Percentiles rank a stretch among this genome's conserved stretches.
phyloP scores from a whole-genome alignment of 2,888 invertebrate species.

The Drosophila birchii region DNA sequence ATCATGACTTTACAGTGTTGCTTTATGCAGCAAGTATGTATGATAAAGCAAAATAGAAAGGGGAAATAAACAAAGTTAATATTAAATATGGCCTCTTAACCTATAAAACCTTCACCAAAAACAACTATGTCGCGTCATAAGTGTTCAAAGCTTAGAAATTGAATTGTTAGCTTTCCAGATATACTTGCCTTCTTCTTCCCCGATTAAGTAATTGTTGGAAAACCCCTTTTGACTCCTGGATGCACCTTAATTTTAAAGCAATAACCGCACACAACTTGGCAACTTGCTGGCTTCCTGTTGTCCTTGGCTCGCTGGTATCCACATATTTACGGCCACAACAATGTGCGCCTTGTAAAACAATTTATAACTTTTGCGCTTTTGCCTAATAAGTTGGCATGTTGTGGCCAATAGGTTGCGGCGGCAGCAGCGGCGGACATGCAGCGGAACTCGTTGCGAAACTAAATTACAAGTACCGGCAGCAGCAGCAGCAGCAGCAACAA shows the following conservation, averaged over 20 bases:
- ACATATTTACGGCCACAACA: slow-evolving; percentile 67
- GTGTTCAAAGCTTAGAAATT: background rate
- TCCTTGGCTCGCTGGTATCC: slow-evolving; percentile 16
- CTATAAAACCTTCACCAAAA: background rate
- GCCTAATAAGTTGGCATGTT: slow-evolving; percentile 80
- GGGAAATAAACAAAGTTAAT: background rate
- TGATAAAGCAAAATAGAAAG: background rate
- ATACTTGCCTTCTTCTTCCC: background rate
- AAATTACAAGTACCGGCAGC: slow-evolving; percentile 64
- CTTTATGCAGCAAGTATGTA: background rate
- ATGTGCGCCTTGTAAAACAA: slow-evolving; percentile 78
- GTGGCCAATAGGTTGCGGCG: slow-evolving; percentile 79
- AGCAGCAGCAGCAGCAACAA: slow-evolving; percentile 50
- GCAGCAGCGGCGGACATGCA: slow-evolving; percentile 51
- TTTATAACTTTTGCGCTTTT: slow-evolving; percentile 79
- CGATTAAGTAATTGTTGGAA: background rate
- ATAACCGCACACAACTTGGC: slow-evolving; percentile 13
- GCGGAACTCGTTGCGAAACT: slow-evolving; percentile 56
- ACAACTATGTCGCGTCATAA: background rate
- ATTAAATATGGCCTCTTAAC: background rate
- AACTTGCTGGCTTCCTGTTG: slow-evolving; percentile 40
- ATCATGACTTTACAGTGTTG: background rate
- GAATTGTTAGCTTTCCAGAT: too few relatives aligned
- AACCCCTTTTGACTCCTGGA: background rate
- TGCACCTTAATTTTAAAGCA: slow-evolving; percentile 23